phyloP scores from a whole-genome alignment of 30 jellyfish, hydroid and myxozoan species.

The Nemopilema nomurai region DNA sequence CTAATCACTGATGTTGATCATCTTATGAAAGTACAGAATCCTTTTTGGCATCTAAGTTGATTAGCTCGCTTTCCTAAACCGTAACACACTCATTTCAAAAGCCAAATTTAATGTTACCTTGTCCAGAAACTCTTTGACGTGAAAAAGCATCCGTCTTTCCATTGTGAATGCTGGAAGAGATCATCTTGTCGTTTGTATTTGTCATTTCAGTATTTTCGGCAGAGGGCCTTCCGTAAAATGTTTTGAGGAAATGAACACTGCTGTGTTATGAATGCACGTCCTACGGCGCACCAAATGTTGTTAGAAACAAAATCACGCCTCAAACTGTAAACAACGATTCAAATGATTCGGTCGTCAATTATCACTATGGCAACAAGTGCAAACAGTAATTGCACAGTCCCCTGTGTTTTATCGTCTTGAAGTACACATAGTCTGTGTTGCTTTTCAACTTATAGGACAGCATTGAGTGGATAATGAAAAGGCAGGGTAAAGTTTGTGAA shows the following conservation, averaged over 20 bases:
- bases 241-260: neutral
- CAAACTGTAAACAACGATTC: neutral
- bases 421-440: neutral
- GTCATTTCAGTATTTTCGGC: neutral
- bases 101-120: conserved; percentile 6
- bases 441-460: too few species aligned
- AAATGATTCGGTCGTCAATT: neutral
- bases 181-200: neutral
- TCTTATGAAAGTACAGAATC: too few species aligned
- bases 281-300: neutral
- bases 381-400: neutral
- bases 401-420: neutral
- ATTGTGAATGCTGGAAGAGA: neutral
- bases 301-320: neutral
- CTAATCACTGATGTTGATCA: too few species aligned
- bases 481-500: too few species aligned
- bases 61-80: neutral
- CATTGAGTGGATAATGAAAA: too few species aligned
- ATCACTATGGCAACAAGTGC: neutral
- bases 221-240: neutral
- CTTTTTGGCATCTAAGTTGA: too few species aligned
- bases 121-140: conserved; percentile 34
- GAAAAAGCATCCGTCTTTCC: neutral
- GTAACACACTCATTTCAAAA: neutral
- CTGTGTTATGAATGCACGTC: neutral